Base-by-base conservation (phyloP, 1,140 invertebrate genomes). In the Neodiprion fabricii region DNA sequence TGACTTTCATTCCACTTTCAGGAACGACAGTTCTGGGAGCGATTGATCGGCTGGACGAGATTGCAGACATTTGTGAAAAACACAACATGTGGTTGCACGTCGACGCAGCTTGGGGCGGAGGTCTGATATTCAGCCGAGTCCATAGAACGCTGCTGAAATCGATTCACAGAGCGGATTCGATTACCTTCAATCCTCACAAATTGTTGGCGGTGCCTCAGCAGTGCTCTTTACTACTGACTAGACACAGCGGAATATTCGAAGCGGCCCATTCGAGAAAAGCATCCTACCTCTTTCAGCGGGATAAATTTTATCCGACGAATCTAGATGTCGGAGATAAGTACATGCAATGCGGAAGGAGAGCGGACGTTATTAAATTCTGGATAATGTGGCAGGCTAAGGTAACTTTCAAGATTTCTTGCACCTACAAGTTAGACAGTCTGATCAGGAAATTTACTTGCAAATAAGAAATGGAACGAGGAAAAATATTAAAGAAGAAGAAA, bases 131-230 rank as follows among this genome's bases (percentile, higher is more conserved):
- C 81, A 92, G 91, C 12, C 83, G 85, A 48, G 91, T 89, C 80
- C 86, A 92, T 82, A 83, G 89, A 72, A 79, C 89, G 74, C 84
- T 90, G 76, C 79, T 93, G 69, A 88, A 88, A 71, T 92, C 92
- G 68, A 90, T 93, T 66, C 86, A 76, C 82, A 90, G 89, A 75
- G 91, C 91, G 7, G 88, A 93, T 80, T 93, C 92, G 0, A 87
- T 93, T 47, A 91, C 92, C 11, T 93, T 93, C 91, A 94, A 94
- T 84, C 92, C 92, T 11, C 92, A 94, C 80, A 94, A 93, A 81
- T 84, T 93, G 79, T 88, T 94, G 81, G 92, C 91, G 12, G 90
- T 89, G 17, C 90, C 91, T n/a, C 89, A 93, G 72, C 93, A 94
- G 80, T 93, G 92, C 82, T 92, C 91, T 1, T 87, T 91, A 11